phyloP scores from a whole-genome alignment of 2,113 vertebrate genomes.

The Triplophysa dalaica region DNA sequence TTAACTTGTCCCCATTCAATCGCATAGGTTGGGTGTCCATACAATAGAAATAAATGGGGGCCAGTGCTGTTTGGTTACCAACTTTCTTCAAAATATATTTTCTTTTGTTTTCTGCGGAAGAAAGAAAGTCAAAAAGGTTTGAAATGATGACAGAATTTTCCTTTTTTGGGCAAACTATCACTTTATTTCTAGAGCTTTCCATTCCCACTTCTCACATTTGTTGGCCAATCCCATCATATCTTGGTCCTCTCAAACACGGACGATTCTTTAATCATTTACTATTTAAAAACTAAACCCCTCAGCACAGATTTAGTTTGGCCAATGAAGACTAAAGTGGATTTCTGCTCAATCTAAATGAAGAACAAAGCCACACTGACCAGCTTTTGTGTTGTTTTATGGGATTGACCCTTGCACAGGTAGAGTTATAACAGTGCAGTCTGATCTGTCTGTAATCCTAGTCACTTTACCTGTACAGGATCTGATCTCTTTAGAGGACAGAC shows the following conservation, averaged over 20 bases:
- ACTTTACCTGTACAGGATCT: not conserved
- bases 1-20: too few species aligned
- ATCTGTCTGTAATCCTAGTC: slow-evolving; percentile 1
- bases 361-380: not conserved
- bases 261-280: slow-evolving; percentile 10
- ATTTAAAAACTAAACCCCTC: not conserved
- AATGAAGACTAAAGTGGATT: not conserved
- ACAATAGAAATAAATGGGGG: too few species aligned
- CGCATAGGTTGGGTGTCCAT: too few species aligned
- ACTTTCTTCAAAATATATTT: too few species aligned
- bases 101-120: too few species aligned
- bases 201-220: not conserved
- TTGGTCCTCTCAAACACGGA: not conserved
- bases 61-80: too few species aligned
- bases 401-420: slow-evolving; percentile 7
- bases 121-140: too few species aligned
- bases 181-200: not conserved
- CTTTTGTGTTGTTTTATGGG: slow-evolving; percentile 16
- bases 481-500: slow-evolving; percentile 22
- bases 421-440: slow-evolving; percentile 7
- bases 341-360: slow-evolving; percentile 12
- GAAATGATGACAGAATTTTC: too few species aligned
- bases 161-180: too few species aligned
- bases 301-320: not conserved
- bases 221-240: not conserved